Evolutionary conservation across 2,113 vertebrate species (phyloP).

Genomic region (Tragelaphus buxtoni): DNA sequence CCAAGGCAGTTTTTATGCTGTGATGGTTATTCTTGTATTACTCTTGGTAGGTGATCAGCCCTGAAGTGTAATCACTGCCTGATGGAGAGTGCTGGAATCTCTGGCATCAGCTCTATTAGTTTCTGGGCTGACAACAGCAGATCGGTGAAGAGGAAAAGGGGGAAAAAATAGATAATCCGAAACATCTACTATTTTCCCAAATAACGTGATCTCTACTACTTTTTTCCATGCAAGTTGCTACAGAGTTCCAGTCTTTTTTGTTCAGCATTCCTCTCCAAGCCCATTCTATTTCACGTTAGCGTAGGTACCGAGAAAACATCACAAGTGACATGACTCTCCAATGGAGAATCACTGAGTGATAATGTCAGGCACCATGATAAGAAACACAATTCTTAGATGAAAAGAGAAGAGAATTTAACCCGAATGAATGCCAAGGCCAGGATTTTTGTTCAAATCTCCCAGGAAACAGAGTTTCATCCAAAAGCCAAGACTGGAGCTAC

Average conservation of each 20-base stretch:
- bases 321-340: neutral
- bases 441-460: neutral
- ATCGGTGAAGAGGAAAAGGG: neutral
- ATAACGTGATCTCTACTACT: neutral
- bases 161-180: neutral
- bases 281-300: neutral
- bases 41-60: neutral
- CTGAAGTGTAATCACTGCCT: neutral
- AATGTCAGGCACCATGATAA: neutral
- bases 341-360: neutral
- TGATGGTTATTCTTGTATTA: neutral
- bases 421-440: neutral
- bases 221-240: neutral
- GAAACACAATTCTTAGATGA: neutral
- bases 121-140: neutral
- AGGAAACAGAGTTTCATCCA: neutral
- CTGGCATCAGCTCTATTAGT: neutral
- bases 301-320: neutral
- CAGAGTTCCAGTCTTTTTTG: neutral
- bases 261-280: neutral
- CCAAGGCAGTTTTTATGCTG: neutral
- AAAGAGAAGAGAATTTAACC: neutral
- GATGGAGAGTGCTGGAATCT: neutral
- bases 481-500: neutral
- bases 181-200: conserved; percentile 4